Base-by-base conservation (phyloP, 2,797 vertebrate species). In the Chaunax sp. region DNA sequence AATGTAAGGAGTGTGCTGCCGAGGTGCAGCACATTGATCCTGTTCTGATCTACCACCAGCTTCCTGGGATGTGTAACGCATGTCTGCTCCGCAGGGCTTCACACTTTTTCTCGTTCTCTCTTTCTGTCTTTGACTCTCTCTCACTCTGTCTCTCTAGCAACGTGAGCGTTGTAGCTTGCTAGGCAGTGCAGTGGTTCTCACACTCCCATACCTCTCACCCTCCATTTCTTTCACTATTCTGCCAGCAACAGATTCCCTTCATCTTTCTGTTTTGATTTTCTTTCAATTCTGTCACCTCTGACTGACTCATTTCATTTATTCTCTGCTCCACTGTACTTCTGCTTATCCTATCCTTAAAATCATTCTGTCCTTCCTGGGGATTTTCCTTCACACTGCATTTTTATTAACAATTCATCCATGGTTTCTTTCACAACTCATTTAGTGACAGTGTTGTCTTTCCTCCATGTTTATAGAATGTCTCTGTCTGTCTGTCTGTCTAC, bases 11-110 rank as follows among this genome's bases (percentile, higher is more conserved):
- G 74, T 79, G 80, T 46, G 72, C 78, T 50, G 81, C 82, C 86
- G 87, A 83, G 82, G 78, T 81, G 80, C 78, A 84, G 80, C 75
- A 86, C 75, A 87, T 87, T 89, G 87, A 91, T 89, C 83, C 85
- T 84, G 73, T 84, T 76, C 86, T 85, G 82, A 90, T 89, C 82
- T 85, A 80, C 81, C 76, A 82, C 81, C 22, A 9, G 84, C 77
- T 84, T 81, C 81, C 78, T 33, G 75, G 72, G 85, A 85, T 86
- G 86, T 86, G 71, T 83, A 90, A 89, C 72, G 69, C 75, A 81
- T 82, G 82, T 86, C 86, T 84, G 77, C 68, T 63, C 76, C 57
- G 64, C 79, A 72, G 61, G 66, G 77, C 77, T 80, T 83, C 83
- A 86, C 74, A 60, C 67, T 66, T 41, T 54, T 49, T 38, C 72